Evolutionary conservation across 2,797 vertebrate genomes (phyloP).

Genomic region (Leptatherina wallacei): DNA sequence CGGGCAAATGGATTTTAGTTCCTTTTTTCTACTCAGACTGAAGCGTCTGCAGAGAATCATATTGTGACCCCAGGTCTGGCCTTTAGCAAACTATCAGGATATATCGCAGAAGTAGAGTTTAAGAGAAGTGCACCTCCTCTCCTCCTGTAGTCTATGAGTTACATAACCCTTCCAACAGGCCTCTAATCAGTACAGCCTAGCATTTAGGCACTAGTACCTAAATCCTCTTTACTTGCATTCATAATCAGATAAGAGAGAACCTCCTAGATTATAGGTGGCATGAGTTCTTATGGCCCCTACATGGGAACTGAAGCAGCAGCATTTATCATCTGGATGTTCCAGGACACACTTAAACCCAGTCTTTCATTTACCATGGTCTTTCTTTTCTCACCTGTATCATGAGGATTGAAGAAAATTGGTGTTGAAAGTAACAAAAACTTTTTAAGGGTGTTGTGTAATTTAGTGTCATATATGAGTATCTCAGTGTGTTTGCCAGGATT

Average conservation of each 20-base stretch:
- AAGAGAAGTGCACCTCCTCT: conserved; percentile 53
- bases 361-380: neutral
- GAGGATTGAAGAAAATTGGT: neutral
- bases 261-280: conserved; percentile 77
- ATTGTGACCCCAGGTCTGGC: conserved; percentile 27
- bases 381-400: conserved; percentile 4
- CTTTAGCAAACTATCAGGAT: conserved; percentile 38
- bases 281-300: conserved; percentile 56
- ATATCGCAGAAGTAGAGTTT: conserved; percentile 38
- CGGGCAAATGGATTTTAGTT: conserved; percentile 37
- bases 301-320: conserved; percentile 40
- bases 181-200: conserved; percentile 77
- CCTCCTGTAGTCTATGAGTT: conserved; percentile 58
- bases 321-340: conserved; percentile 56
- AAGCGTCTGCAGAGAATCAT: conserved; percentile 16
- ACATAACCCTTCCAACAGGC: conserved; percentile 69
- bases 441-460: neutral
- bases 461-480: conserved; percentile 30
- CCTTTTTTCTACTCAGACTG: conserved; percentile 16
- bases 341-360: conserved; percentile 24
- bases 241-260: conserved; percentile 82
- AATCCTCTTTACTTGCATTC: conserved; percentile 84
- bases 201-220: conserved; percentile 77
- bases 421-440: neutral
- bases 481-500: neutral